These are phyloP conservation scores for Regulus satrapa DNA, from an alignment of 2,113 vertebrate species.

Conservation along the genomic window DNA sequence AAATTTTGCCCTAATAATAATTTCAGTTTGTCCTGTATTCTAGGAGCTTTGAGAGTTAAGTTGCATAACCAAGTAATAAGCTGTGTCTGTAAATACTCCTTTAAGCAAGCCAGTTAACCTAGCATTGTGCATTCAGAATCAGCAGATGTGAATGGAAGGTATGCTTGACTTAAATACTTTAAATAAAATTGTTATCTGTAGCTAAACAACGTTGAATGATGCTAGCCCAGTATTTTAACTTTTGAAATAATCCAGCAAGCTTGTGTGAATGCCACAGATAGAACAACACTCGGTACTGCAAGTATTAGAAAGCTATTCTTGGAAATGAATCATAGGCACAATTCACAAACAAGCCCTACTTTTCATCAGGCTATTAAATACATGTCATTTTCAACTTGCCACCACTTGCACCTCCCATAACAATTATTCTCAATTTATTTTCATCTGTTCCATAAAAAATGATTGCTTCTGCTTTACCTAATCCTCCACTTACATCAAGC, in stretches of 20 bases:
- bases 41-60: not conserved
- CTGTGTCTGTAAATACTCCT: not conserved
- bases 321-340: not conserved
- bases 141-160: not conserved
- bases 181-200: not conserved
- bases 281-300: not conserved
- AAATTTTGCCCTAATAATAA: not conserved
- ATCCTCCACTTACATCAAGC: constrained; percentile 47
- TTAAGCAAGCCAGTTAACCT: not conserved
- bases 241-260: not conserved
- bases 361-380: not conserved
- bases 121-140: not conserved
- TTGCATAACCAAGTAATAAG: not conserved
- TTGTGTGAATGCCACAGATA: not conserved
- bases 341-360: not conserved
- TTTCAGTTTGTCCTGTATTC: not conserved
- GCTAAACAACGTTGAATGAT: not conserved
- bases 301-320: not conserved
- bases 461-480: constrained; percentile 59
- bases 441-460: constrained; percentile 41
- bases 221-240: not conserved
- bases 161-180: not conserved
- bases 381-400: constrained; percentile 16
- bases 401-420: constrained; percentile 1
- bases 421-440: constrained; percentile 45